Evolutionary conservation across 2,888 invertebrate species (phyloP).

Genomic region (Drosophila prolongata): DNA sequence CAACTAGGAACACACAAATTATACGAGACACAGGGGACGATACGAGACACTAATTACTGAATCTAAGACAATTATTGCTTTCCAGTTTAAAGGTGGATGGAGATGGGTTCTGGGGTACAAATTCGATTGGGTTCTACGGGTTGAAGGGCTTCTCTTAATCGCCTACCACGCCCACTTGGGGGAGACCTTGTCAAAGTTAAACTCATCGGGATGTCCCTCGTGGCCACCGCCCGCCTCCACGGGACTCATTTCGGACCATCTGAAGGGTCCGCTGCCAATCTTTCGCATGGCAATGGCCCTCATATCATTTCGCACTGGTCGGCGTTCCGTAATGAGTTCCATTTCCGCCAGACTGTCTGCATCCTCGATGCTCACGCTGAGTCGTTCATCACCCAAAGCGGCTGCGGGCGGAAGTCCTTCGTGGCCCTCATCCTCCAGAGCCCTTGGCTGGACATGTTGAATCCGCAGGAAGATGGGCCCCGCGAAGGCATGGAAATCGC

Average conservation of each 20-base stretch:
- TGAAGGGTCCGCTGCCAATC: conserved; percentile 80
- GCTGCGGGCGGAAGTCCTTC: conserved; percentile 47
- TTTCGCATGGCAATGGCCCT: conserved; percentile 80
- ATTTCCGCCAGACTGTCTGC: conserved; percentile 81
- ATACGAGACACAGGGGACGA: conserved; percentile 17
- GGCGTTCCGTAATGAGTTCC: conserved; percentile 81
- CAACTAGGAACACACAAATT: conserved; percentile 61
- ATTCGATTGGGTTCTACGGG: conserved; percentile 54
- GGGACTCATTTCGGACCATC: conserved; percentile 81
- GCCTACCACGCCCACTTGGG: conserved; percentile 84
- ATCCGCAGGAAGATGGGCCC: conserved; percentile 83
- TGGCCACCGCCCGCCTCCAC: conserved; percentile 70
- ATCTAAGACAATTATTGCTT: conserved; percentile 48
- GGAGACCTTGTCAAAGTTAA: conserved; percentile 83
- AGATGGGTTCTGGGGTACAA: conserved; percentile 36
- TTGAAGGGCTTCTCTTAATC: not conserved
- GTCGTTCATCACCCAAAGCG: conserved; percentile 76
- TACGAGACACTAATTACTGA: conserved; percentile 19
- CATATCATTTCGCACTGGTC: conserved; percentile 83
- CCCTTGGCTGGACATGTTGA: conserved; percentile 63
- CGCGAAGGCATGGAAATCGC: conserved; percentile 83
- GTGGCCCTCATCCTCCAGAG: conserved; percentile 22
- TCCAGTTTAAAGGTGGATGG: conserved; percentile 29
- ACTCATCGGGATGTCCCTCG: conserved; percentile 83
- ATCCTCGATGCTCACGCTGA: conserved; percentile 80